These are phyloP conservation scores for Thrips palmi DNA, from an alignment of 1,140 invertebrate species.

Conservation along the genomic window DNA sequence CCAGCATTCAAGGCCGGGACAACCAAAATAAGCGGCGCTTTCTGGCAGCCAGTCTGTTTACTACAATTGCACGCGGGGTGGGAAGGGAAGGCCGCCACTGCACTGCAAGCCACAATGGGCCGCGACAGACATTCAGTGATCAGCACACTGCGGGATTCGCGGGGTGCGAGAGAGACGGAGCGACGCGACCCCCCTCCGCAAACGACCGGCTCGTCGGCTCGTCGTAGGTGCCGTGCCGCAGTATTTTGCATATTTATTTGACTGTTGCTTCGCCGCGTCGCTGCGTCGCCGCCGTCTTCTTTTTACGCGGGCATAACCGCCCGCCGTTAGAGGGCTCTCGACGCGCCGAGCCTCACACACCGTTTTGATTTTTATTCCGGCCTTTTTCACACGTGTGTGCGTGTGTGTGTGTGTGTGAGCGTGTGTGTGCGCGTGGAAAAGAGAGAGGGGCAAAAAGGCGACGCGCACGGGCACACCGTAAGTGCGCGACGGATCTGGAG, in stretches of 20 bases:
- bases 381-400: not conserved
- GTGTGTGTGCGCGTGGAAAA: slow-evolving; percentile 1
- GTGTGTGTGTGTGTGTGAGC: not conserved
- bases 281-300: slow-evolving; percentile 7
- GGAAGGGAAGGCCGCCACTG: too few species aligned
- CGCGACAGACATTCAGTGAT: too few species aligned
- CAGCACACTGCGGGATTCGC: too few species aligned
- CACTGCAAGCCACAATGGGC: too few species aligned
- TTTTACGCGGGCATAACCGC: slow-evolving; percentile 9
- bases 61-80: too few species aligned
- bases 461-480: not conserved
- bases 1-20: too few species aligned
- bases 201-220: slow-evolving; percentile 5
- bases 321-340: slow-evolving; percentile 3
- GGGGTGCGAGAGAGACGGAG: too few species aligned
- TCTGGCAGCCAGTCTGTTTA: too few species aligned
- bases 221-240: slow-evolving; percentile 11
- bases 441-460: not conserved
- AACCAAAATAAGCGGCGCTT: too few species aligned
- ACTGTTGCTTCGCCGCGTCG: slow-evolving; percentile 7
- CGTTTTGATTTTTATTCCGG: not conserved
- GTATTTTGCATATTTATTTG: slow-evolving; percentile 10
- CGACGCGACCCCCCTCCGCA: too few species aligned
- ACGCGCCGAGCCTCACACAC: not conserved
- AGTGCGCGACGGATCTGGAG: not conserved